phyloP scores from a whole-genome alignment of 2,888 invertebrate genomes.

The Melipona beecheii region DNA sequence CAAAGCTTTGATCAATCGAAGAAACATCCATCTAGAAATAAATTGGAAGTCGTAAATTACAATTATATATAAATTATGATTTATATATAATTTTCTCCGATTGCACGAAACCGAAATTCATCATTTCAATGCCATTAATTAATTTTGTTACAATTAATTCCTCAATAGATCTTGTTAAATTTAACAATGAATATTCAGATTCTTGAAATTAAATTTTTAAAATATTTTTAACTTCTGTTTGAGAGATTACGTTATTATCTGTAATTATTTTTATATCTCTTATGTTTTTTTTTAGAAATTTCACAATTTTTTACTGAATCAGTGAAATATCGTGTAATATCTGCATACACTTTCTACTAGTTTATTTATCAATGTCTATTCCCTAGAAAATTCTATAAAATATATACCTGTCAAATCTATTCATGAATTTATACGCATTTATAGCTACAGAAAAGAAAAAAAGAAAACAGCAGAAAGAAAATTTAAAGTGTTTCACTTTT shows the following conservation, averaged over 20 bases:
- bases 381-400: neutral
- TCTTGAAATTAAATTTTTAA: neutral
- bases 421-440: too few relatives aligned
- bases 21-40: neutral
- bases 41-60: neutral
- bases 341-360: neutral
- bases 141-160: constrained; percentile 1
- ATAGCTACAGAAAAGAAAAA: too few relatives aligned
- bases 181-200: neutral
- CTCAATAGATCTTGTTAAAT: neutral
- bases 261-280: neutral
- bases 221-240: neutral
- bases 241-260: neutral
- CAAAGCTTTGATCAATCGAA: neutral
- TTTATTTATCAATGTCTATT: neutral
- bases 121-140: neutral
- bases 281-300: neutral
- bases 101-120: neutral
- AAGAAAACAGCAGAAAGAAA: too few relatives aligned
- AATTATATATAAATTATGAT: neutral
- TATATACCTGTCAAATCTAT: neutral
- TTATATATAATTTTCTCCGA: neutral
- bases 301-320: neutral
- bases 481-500: too few relatives aligned
- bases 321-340: neutral